Conservation (phyloP, 2,888 invertebrate genomes). For the Orchestes rusci region DNA sequence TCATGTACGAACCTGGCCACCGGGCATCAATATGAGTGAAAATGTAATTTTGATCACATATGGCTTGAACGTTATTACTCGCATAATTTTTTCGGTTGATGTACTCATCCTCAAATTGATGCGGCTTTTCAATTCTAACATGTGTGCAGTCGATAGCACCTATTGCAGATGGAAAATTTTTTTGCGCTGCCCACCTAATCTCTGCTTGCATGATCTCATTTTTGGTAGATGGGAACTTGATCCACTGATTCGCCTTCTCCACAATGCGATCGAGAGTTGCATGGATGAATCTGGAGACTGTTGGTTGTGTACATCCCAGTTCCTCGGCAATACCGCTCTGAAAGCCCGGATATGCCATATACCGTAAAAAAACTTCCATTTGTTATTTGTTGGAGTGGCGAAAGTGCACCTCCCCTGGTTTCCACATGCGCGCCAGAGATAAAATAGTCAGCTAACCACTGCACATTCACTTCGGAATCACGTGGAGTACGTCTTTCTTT, state of each 20-base stretch:
- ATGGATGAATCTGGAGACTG: constrained; percentile 3
- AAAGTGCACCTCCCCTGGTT: neutral
- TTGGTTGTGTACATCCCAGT: constrained; percentile 1
- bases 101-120: neutral
- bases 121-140: neutral
- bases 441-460: neutral
- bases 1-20: constrained; percentile 19
- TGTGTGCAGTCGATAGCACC: neutral
- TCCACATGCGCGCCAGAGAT: neutral
- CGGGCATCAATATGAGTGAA: constrained; percentile 3
- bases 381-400: neutral
- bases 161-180: neutral
- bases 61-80: neutral
- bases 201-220: neutral
- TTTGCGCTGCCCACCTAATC: neutral
- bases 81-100: neutral
- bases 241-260: neutral
- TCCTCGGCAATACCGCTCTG: neutral
- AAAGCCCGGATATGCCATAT: neutral
- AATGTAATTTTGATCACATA: neutral
- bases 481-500: neutral
- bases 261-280: constrained; percentile 1
- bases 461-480: neutral
- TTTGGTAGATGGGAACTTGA: neutral
- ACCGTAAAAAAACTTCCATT: neutral